Percentiles rank a stretch among this genome's conserved stretches.
phyloP scores from a whole-genome alignment of 2,888 invertebrate species.

The Megastigmus dorsalis region DNA sequence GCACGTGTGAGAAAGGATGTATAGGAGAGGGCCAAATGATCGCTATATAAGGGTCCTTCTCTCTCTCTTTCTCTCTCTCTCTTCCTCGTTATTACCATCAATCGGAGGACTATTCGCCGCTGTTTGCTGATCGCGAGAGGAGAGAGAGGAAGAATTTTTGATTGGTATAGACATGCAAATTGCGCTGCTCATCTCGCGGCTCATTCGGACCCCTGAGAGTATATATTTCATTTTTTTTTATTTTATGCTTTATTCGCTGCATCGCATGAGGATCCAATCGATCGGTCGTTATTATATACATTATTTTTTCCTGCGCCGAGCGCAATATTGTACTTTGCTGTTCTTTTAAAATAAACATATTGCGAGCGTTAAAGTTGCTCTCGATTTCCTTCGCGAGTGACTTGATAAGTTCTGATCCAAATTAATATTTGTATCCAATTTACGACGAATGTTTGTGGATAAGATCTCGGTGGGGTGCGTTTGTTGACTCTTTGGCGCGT shows the following conservation, averaged over 20 bases:
- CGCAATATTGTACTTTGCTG: too few relatives aligned
- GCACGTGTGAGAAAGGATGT: not conserved
- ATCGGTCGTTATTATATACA: too few relatives aligned
- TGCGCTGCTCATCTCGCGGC: slow-evolving; percentile 43
- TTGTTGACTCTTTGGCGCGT: slow-evolving; percentile 17
- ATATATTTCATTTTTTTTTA: not conserved
- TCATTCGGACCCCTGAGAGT: not conserved
- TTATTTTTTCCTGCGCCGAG: too few relatives aligned
- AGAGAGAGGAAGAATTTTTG: not conserved
- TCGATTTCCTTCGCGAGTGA: too few relatives aligned
- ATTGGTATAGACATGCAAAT: slow-evolving; percentile 43
- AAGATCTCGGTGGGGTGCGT: not conserved
- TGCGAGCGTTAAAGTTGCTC: too few relatives aligned
- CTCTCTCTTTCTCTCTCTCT: slow-evolving; percentile 1
- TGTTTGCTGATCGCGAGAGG: not conserved
- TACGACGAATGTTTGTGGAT: not conserved
- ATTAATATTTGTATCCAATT: too few relatives aligned
- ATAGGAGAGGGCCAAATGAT: not conserved
- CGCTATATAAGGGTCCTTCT: slow-evolving; percentile 10
- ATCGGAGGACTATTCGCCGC: slow-evolving; percentile 12
- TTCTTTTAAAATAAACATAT: too few relatives aligned
- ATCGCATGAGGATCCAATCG: too few relatives aligned
- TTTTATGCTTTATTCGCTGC: too few relatives aligned
- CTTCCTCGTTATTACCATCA: slow-evolving; percentile 36
- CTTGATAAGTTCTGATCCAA: too few relatives aligned